Conservation (phyloP, 2,113 vertebrate species). For the Myrmophylax atrothorax region DNA sequence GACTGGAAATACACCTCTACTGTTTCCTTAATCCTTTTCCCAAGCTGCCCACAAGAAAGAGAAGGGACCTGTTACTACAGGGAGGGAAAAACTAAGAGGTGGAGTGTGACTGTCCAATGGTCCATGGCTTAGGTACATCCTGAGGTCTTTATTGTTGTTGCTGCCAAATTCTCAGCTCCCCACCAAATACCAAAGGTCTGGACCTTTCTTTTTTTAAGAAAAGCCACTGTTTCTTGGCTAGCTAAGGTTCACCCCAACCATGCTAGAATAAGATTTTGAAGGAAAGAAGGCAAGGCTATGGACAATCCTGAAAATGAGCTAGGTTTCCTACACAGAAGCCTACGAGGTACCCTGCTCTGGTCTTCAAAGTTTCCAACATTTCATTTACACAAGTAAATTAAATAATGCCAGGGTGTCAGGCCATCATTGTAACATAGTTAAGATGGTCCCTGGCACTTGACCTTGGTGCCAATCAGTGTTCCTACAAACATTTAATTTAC, state of each 20-base stretch:
- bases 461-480: neutral
- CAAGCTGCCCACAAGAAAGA: neutral
- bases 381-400: neutral
- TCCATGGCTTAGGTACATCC: neutral
- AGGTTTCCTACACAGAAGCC: neutral
- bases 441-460: neutral
- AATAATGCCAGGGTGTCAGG: neutral
- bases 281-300: neutral
- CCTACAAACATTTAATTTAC: neutral
- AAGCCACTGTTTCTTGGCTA: neutral
- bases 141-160: neutral
- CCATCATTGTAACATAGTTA: neutral
- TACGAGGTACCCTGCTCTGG: neutral
- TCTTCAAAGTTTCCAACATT: fast-evolving
- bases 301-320: neutral
- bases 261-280: neutral
- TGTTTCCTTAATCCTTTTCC: neutral
- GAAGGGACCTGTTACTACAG: neutral
- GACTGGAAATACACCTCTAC: neutral
- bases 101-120: neutral
- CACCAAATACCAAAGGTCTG: neutral
- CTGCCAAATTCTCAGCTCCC: neutral
- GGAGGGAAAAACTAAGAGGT: neutral
- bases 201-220: neutral
- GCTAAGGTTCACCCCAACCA: neutral